Evolutionary conservation across 2,888 invertebrate species (phyloP).

Genomic region (Drosophila vallismaia): DNA sequence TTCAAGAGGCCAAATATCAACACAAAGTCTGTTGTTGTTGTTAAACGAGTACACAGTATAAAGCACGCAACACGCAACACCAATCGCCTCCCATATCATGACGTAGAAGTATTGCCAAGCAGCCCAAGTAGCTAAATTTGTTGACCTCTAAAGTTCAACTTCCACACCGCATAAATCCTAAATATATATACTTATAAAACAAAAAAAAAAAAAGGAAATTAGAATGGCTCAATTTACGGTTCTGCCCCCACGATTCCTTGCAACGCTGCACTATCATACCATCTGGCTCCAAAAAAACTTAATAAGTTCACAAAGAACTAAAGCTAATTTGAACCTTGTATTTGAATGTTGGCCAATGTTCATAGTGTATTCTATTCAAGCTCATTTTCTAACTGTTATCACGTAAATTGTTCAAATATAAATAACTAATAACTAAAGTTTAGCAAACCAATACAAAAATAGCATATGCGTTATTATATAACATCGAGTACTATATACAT

Average conservation of each 20-base stretch:
- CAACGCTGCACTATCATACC: constrained; percentile 57
- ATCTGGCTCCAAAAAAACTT: constrained; percentile 34
- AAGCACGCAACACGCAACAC: constrained; percentile 57
- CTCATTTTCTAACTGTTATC: constrained; percentile 50
- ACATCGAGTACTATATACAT: constrained; percentile 69
- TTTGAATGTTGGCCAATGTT: constrained; percentile 65
- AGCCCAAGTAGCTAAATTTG: constrained; percentile 73
- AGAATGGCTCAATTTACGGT: constrained; percentile 60
- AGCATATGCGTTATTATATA: constrained; percentile 77
- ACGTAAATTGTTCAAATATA: constrained; percentile 58
- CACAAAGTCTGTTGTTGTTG: constrained; percentile 70
- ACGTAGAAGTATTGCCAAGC: constrained; percentile 73
- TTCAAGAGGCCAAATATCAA: constrained; percentile 6
- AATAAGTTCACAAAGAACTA: constrained; percentile 41
- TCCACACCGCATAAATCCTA: constrained; percentile 57
- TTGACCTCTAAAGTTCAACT: constrained; percentile 58
- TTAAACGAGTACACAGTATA: constrained; percentile 28
- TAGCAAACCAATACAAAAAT: constrained; percentile 60
- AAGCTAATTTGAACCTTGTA: constrained; percentile 56
- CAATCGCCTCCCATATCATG: constrained; percentile 8
- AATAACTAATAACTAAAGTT: constrained; percentile 53
- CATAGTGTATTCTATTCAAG: constrained; percentile 34
- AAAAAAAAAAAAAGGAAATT: constrained; percentile 74
- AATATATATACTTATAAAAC: constrained; percentile 39
- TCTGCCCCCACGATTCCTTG: constrained; percentile 11